Evolutionary conservation across 1,140 invertebrate species (phyloP), one percentile per base, ranked within the genome.

Genomic region (Drosophila sp.): DNA sequence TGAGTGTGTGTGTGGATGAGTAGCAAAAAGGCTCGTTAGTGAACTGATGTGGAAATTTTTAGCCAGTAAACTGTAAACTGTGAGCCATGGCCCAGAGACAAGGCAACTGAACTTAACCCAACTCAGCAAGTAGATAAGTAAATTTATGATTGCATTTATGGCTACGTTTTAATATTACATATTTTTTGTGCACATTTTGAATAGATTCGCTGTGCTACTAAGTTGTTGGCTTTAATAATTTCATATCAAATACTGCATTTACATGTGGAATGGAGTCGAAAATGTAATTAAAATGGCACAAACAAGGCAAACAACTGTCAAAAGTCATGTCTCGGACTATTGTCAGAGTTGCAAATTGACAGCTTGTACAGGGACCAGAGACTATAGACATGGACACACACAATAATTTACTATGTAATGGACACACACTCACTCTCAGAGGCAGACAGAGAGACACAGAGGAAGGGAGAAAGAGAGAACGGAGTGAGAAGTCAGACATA

Each of bases 391-490:
- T 63, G 62, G 64, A 77, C 61, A 78, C 78, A 64, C 69, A 86
- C 78, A 87, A 86, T 86, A 87, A 86, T 87, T 87, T 87, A 86
- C 78, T 78, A 87, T 72, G 66, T 89, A 86, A 86, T 86, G 76
- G 81, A 87, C 81, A 76, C 75, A 72, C 76, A 83, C 62, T 21
- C 21, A 21, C 21, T 21, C 21, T 2, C 21, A 21, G 29, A 48
- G 34, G n/a, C n/a, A 56, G 36, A 41, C 11, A 13, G 34, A 56
- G 36, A 41, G 34, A 40, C 34, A 56, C 2, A 25, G 6, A n/a
- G 53, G 25, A 8, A 56, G 53, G 25, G 2, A 29, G 56, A 14
- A n/a, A 25, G 13, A 43, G 21, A 29, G 7, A 9, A 29, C 11
- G n/a, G 36, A 38, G 27, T 9, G 18, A 45, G 62, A 40, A 56